Percentiles rank a stretch among this genome's conserved stretches.
These are phyloP conservation scores for Yponomeuta sedellus DNA, from an alignment of 2,888 invertebrate species.

Conservation along the genomic window DNA sequence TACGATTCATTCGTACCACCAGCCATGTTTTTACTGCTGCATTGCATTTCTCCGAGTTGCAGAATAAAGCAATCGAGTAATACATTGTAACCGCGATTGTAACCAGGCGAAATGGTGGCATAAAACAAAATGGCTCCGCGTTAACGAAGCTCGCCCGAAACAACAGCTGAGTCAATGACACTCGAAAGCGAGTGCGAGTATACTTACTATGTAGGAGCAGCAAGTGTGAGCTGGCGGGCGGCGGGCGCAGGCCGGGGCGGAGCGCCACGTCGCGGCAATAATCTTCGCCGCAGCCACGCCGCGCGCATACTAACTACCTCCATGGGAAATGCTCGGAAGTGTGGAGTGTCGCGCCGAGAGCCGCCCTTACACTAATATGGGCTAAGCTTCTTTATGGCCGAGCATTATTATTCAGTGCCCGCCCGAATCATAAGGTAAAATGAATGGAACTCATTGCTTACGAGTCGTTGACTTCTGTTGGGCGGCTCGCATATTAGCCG, in stretches of 20 bases:
- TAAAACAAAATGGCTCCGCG: neutral
- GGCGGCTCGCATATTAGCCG: neutral
- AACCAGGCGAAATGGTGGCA: neutral
- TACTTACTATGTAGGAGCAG: too few species aligned
- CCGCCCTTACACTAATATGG: neutral
- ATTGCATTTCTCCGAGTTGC: neutral
- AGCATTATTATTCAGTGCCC: constrained; percentile 3
- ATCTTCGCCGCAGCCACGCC: constrained; percentile 6
- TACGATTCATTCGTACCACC: neutral
- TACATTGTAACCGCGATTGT: neutral
- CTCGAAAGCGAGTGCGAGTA: neutral
- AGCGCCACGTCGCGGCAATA: constrained; percentile 11
- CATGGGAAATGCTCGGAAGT: constrained; percentile 2
- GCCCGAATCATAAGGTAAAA: neutral
- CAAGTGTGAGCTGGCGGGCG: neutral
- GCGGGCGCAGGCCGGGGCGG: constrained; percentile 8
- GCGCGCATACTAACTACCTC: neutral
- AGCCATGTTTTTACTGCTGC: neutral
- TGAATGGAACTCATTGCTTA: neutral
- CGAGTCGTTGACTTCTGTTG: neutral
- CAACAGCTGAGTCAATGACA: neutral
- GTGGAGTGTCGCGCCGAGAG: neutral
- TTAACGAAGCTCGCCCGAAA: neutral
- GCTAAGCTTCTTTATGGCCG: neutral
- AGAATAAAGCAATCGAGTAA: neutral